Percentiles rank a stretch among this genome's conserved stretches.
phyloP scores from a whole-genome alignment of 2,113 vertebrate genomes.

The Coptodon bakossiorum region DNA sequence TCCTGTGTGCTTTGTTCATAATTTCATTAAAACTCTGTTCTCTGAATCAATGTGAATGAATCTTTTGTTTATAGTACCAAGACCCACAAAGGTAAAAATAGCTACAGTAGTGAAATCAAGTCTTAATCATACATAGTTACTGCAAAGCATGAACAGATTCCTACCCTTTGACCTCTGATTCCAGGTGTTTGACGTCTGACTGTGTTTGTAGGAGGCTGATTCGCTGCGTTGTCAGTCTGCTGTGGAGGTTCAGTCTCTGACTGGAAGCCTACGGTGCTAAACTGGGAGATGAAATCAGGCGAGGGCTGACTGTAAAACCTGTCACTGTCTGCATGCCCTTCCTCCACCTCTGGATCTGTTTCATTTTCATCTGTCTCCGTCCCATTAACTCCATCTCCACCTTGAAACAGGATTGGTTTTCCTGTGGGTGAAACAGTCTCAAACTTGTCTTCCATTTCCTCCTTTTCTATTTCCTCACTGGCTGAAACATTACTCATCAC shows the following conservation, averaged over 20 bases:
- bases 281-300: not conserved
- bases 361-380: not conserved
- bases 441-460: not conserved
- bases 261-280: not conserved
- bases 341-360: not conserved
- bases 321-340: not conserved
- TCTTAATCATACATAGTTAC: not conserved
- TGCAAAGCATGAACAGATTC: not conserved
- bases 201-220: not conserved
- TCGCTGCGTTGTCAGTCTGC: not conserved
- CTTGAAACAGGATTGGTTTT: not conserved
- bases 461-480: not conserved
- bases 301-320: not conserved
- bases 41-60: not conserved
- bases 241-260: not conserved
- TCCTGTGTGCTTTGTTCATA: not conserved
- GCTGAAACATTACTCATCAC: not conserved
- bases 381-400: not conserved
- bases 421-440: not conserved
- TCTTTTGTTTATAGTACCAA: not conserved
- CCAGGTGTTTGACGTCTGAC: not conserved
- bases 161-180: conserved; percentile 47
- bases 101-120: not conserved
- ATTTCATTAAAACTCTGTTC: not conserved
- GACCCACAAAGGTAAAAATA: not conserved